Evolutionary conservation across 2,888 invertebrate genomes (phyloP), one percentile per base, ranked within the genome.

Genomic region (Iselma pallidipennis): DNA sequence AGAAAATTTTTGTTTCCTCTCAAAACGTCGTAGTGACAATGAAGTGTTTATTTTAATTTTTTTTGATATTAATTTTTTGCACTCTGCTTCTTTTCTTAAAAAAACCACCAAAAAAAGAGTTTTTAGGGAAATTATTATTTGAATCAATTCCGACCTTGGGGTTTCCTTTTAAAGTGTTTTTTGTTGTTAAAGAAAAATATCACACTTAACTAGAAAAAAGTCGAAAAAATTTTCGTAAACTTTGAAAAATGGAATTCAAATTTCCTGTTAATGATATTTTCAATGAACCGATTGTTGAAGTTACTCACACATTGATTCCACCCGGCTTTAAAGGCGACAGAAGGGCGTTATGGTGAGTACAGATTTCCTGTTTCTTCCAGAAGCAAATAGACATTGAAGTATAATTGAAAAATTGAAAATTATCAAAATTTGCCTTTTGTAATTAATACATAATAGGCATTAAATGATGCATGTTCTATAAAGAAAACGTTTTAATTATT

Each of bases 221-320:
- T 37, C 31, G 19, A 48, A 45, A 60, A 59, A 29, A 51, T 3
- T 51, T 23, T 12, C 10, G 45, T 25, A 33, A 82, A 80, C n/a
- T n/a, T n/a, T n/a, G n/a, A n/a, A n/a, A n/a, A 78, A 86, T 85
- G 82, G 86, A 86, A 71, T 86, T 86, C 78, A 82, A 84, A 68
- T 86, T 86, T 75, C 81, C 84, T 74, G 78, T 86, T 55, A 82
- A 80, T 69, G 83, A 84, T 52, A 75, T 85, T 49, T 85, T 86
- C 74, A 81, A 81, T 58, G 77, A 82, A 59, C 81, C 83, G 42
- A 83, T 86, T 57, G 82, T 85, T 58, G 83, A 83, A 72, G 80
- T 86, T 60, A 80, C 82, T 59, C 81, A 82, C 23, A 84, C 81
- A 71, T 76, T 86, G 49, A 78, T 86, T 67, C 86, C 86, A 66